Evolutionary conservation across 2,797 vertebrate species (phyloP), one percentile per base, ranked within the genome.

Genomic region (Cuniculus paca): DNA sequence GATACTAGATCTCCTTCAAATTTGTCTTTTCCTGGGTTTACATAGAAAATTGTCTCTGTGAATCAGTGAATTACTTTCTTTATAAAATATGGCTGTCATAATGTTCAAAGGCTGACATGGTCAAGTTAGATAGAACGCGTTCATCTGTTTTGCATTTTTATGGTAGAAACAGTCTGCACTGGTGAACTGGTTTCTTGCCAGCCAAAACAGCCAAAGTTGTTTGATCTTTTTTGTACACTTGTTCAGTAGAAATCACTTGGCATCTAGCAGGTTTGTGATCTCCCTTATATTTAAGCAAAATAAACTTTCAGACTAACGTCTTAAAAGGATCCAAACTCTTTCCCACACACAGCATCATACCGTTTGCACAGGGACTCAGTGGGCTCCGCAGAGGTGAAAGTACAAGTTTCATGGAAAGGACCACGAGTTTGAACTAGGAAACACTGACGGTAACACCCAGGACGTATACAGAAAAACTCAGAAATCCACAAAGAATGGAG

Each of bases 11-110:
- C 42, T 39, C 34, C 60, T 92, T 63, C 17, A 82, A 94, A 56
- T 83, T 68, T 82, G 78, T 78, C 45, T 80, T 92, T 93, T 45
- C 19, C 52, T 56, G n/a, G 39, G 19, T 39, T 95, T 83, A 78
- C 24, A 50, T 80, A 83, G 39, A 56, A 83, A 91, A 86, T 65
- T 42, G 39, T 94, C 78, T 89, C 14, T 70, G 42, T 78, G 50
- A 81, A 82, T 85, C 74, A 85, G 31, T 92, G 70, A 85, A 50
- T 61, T 52, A 89, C 72, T 96, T 91, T 12, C 31, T 60, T 60
- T 65, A 70, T 88, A 77, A 93, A 94, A 77, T 87, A 87, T 14
- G 22, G 2, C 42, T 84, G 81, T 68, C 31, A 87, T 74, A 58
- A 78, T 78, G 31, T 9, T 91, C 60, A 85, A 87, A 94, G 3